phyloP scores from a whole-genome alignment of 2,797 vertebrate species.

The Chlorospingus flavigularis region DNA sequence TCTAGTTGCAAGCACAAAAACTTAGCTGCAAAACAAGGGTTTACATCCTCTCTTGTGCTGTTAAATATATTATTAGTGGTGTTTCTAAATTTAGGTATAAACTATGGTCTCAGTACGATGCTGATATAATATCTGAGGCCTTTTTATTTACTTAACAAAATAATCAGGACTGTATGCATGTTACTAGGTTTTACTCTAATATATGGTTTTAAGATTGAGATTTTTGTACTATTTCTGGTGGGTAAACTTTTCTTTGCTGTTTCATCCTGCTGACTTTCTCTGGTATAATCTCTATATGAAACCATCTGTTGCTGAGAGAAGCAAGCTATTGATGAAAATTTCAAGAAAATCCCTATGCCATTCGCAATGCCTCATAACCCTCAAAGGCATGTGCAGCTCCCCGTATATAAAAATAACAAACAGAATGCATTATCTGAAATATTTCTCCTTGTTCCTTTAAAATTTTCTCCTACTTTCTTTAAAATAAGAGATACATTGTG shows the following conservation, averaged over 20 bases:
- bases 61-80: neutral
- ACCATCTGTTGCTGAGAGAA: neutral
- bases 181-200: neutral
- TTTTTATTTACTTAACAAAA: neutral
- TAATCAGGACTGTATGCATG: neutral
- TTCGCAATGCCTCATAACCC: neutral
- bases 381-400: neutral
- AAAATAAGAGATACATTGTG: neutral
- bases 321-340: neutral
- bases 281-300: neutral
- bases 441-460: neutral
- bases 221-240: neutral
- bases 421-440: neutral
- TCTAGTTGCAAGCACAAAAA: neutral
- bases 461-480: neutral
- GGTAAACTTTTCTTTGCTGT: neutral
- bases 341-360: neutral
- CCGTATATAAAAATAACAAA: neutral
- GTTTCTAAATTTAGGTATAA: neutral
- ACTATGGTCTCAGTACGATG: neutral
- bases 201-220: neutral
- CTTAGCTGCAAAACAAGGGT: neutral
- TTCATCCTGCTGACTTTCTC: neutral
- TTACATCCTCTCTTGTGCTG: neutral
- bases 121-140: neutral